Percentiles rank a stretch among this genome's conserved stretches.
These are phyloP conservation scores for Dromococcyx pavoninus DNA, from an alignment of 2,797 vertebrate species.

Conservation along the genomic window DNA sequence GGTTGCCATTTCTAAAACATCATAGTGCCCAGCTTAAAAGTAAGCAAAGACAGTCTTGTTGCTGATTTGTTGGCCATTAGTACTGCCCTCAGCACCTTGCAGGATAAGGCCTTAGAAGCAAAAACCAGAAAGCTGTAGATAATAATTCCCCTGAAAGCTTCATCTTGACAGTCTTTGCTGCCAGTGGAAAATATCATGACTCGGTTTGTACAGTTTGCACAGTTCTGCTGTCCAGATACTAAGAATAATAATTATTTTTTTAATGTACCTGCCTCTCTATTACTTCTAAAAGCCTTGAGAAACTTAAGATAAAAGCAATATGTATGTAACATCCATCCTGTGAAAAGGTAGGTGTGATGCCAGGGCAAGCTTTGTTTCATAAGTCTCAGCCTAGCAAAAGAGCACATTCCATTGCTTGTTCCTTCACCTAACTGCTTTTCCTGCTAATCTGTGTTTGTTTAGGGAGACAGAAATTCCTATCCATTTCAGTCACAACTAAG, in stretches of 20 bases:
- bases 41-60: neutral
- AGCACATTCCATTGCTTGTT: neutral
- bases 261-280: neutral
- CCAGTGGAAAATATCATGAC: neutral
- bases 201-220: accelerated
- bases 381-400: neutral
- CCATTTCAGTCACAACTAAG: neutral
- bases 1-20: neutral
- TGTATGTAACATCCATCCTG: neutral
- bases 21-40: neutral
- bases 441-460: constrained; percentile 31
- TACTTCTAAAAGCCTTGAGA: neutral
- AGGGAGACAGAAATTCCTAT: constrained; percentile 35
- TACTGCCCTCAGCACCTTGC: neutral
- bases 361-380: neutral
- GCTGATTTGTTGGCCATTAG: too few species aligned
- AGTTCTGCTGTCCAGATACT: neutral
- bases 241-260: neutral
- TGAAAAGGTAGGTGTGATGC: neutral
- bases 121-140: neutral
- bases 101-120: neutral
- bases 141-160: neutral
- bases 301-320: neutral
- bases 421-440: neutral
- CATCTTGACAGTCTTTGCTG: neutral